Evolutionary conservation across 2,797 vertebrate species (phyloP).

Genomic region (Onychomys leucogaster): DNA sequence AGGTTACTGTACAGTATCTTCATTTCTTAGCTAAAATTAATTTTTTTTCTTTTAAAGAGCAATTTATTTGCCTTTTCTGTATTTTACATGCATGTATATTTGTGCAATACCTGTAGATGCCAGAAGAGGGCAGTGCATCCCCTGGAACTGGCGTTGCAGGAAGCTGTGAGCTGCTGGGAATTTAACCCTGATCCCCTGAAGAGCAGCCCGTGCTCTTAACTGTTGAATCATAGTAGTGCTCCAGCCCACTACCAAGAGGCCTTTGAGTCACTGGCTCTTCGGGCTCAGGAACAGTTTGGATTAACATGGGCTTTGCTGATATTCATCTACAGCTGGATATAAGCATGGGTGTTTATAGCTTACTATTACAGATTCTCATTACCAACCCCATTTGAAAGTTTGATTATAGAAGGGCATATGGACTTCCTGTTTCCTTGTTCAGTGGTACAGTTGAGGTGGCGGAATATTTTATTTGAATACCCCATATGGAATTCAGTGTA

Average conservation of each 20-base stretch:
- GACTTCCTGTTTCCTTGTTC: not conserved
- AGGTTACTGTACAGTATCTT: not conserved
- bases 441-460: not conserved
- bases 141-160: not conserved
- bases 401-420: not conserved
- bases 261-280: not conserved
- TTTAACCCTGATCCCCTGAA: not conserved
- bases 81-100: not conserved
- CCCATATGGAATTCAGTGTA: not conserved
- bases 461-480: not conserved
- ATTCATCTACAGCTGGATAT: not conserved
- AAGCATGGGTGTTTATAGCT: not conserved
- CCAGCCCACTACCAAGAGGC: not conserved
- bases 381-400: not conserved
- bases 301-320: not conserved
- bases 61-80: not conserved
- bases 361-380: not conserved
- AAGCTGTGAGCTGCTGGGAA: not conserved
- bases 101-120: no score
- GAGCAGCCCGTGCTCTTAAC: not conserved
- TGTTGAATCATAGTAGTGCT: not conserved
- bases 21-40: conserved; percentile 11
- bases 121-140: not conserved
- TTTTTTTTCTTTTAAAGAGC: not conserved
- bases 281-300: not conserved